Conservation (phyloP, 2,888 invertebrate genomes). For the Colostygia pectinataria region DNA sequence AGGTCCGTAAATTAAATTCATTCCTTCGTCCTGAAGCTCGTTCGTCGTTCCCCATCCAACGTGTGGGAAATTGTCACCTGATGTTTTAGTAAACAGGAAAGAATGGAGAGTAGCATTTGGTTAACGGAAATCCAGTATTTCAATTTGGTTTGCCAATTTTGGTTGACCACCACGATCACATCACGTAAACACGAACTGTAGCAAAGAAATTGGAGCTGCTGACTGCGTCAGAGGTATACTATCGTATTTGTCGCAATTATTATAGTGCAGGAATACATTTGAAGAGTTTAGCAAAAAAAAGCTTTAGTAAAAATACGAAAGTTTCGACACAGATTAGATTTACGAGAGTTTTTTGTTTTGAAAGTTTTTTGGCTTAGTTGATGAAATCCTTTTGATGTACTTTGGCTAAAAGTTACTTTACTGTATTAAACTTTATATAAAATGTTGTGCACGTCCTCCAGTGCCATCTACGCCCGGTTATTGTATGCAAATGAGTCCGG, state of each 20-base stretch:
- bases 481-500: conserved; percentile 74
- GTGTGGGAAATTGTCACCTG: conserved; percentile 66
- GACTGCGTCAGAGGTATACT: too few species aligned
- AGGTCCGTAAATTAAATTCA: conserved; percentile 50
- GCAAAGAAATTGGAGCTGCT: too few species aligned
- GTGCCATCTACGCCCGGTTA: conserved; percentile 66
- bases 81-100: conserved; percentile 34
- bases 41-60: conserved; percentile 38
- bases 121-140: conserved; percentile 2
- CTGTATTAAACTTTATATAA: not conserved
- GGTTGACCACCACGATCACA: not conserved
- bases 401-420: not conserved
- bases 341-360: too few species aligned
- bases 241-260: too few species aligned
- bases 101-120: not conserved
- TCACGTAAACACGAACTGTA: not conserved
- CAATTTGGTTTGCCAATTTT: not conserved
- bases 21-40: conserved; percentile 45
- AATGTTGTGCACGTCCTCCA: conserved; percentile 46
- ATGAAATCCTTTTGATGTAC: too few species aligned
- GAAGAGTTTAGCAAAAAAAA: too few species aligned
- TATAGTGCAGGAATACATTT: too few species aligned
- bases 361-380: too few species aligned
- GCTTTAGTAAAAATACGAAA: too few species aligned
- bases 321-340: too few species aligned